Conservation (phyloP, 2,113 vertebrate genomes). For the Rhinichthys klamathensis region DNA sequence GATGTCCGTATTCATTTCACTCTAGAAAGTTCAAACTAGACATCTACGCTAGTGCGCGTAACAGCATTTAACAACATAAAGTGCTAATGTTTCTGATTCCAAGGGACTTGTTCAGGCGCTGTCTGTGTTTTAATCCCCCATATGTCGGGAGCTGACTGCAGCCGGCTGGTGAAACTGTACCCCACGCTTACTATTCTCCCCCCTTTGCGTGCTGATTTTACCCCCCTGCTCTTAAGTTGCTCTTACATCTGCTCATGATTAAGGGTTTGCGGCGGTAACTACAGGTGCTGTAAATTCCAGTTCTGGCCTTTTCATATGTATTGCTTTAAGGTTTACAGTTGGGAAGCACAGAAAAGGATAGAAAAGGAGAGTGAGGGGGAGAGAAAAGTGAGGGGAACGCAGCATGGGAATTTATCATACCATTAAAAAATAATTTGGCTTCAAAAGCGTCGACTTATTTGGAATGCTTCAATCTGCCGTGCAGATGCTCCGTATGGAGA, state of each 20-base stretch:
- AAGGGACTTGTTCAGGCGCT: not conserved
- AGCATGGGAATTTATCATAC: conserved; percentile 66
- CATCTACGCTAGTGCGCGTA: not conserved
- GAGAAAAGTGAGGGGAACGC: not conserved
- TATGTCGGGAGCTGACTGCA: conserved; percentile 50
- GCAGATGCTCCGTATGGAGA: conserved; percentile 51
- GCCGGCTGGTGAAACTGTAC: conserved; percentile 67
- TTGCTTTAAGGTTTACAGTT: conserved; percentile 72
- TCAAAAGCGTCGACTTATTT: conserved; percentile 51
- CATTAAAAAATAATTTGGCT: conserved; percentile 70
- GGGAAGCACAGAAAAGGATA: conserved; percentile 37
- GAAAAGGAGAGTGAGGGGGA: not conserved
- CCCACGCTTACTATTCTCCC: conserved; percentile 53
- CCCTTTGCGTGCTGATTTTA: conserved; percentile 21
- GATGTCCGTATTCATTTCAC: conserved; percentile 39
- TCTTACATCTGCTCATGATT: conserved; percentile 76
- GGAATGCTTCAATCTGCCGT: conserved; percentile 59
- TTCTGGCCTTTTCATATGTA: conserved; percentile 73
- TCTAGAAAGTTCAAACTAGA: conserved; percentile 19
- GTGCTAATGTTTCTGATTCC: conserved; percentile 32
- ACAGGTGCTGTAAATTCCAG: conserved; percentile 81
- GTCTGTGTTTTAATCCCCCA: conserved; percentile 42
- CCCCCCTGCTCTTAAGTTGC: conserved; percentile 51
- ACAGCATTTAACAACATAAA: conserved; percentile 17
- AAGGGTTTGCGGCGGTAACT: conserved; percentile 65